Evolutionary conservation across 2,888 invertebrate genomes (phyloP).

Genomic region (Agrochola circellaris): DNA sequence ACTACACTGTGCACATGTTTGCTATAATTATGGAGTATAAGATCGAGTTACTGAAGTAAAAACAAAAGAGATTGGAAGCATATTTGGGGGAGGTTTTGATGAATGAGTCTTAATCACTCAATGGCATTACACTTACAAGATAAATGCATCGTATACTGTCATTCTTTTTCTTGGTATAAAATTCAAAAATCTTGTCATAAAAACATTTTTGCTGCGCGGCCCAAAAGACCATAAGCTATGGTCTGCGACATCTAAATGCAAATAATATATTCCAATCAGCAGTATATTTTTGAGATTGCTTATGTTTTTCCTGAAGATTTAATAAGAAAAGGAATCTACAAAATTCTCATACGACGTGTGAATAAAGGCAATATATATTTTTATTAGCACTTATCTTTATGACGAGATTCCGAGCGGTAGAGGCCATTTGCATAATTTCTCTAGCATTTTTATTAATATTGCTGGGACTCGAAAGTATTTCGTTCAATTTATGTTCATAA

Average conservation of each 20-base stretch:
- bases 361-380: slow-evolving; percentile 53
- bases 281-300: slow-evolving; percentile 3
- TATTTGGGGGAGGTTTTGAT: neutral
- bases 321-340: slow-evolving; percentile 31
- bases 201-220: neutral
- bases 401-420: slow-evolving; percentile 49
- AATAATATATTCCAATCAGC: neutral
- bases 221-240: neutral
- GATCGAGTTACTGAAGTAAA: slow-evolving; percentile 28
- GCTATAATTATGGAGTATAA: slow-evolving; percentile 3
- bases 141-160: neutral
- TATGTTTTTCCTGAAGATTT: slow-evolving; percentile 1
- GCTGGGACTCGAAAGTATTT: slow-evolving; percentile 46
- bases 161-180: neutral
- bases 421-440: slow-evolving; percentile 57
- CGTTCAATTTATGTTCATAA: slow-evolving; percentile 52
- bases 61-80: neutral
- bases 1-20: slow-evolving; percentile 46
- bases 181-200: neutral
- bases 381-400: slow-evolving; percentile 59
- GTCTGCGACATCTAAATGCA: neutral
- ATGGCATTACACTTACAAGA: slow-evolving; percentile 5
- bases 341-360: slow-evolving; percentile 39
- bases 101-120: neutral
- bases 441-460: slow-evolving; percentile 56